Evolutionary conservation across 2,888 invertebrate genomes (phyloP).

Genomic region (Leuctra nigra): DNA sequence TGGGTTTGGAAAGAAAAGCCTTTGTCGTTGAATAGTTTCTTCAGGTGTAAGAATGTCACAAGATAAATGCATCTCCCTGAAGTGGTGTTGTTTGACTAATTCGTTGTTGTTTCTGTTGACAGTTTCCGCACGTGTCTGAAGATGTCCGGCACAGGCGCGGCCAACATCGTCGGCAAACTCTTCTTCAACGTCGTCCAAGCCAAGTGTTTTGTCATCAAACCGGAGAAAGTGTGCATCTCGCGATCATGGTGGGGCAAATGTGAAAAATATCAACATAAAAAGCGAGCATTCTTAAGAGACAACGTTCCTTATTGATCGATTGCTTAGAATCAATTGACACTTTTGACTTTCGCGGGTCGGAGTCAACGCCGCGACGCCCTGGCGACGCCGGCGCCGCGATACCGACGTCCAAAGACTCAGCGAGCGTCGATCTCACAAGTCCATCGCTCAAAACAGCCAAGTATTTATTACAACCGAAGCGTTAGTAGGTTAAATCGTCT

Average conservation of each 20-base stretch:
- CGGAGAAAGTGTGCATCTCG: constrained; percentile 66
- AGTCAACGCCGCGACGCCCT: neutral
- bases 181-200: constrained; percentile 96
- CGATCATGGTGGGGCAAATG: constrained; percentile 81
- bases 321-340: neutral
- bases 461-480: neutral
- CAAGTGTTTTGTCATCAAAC: constrained; percentile 82
- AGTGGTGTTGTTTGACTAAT: constrained; percentile 1
- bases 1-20: too few relatives aligned
- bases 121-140: constrained; percentile 92
- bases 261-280: constrained; percentile 54
- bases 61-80: neutral
- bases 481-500: neutral
- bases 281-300: constrained; percentile 66
- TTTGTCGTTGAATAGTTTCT: too few relatives aligned
- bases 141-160: constrained; percentile 75
- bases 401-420: neutral
- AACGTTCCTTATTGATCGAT: constrained; percentile 59
- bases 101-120: constrained; percentile 36
- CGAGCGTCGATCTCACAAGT: neutral
- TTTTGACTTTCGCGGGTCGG: neutral
- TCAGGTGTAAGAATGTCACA: too few relatives aligned
- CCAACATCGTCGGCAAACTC: constrained; percentile 83
- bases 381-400: neutral
- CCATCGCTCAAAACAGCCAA: neutral